Base-by-base conservation (phyloP, 2,797 vertebrate species). In the Gymnothorax javanicus region DNA sequence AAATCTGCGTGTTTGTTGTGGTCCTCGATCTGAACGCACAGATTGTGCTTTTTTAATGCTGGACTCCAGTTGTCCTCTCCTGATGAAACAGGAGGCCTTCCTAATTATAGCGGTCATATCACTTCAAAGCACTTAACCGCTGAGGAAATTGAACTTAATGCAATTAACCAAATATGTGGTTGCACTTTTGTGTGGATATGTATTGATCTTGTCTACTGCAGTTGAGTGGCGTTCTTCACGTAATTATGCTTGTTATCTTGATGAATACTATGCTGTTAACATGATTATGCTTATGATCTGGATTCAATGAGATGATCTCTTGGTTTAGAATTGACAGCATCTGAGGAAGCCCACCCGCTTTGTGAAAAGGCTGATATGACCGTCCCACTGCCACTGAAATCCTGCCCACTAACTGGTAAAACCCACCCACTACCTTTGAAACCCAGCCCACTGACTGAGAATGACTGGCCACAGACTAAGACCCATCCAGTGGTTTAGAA, bases 1-100 rank as follows among this genome's bases (percentile, higher is more conserved):
- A 92, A 91, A 88, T 86, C 89, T 88, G 87, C 87, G 86, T 85
- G 87, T 87, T 86, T 86, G 89, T 75, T 84, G 90, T 90, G 89
- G 89, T 89, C 89, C 87, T 27, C 87, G 9, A 3, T 92, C 84
- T 95, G 58, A 96, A 95, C 96, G 94, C 93, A 89, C 91, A 94
- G 94, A 95, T 96, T 96, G 95, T 96, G 87, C 94, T 95, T 95
- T 92, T 92, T 94, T 94, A 94, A 88, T 79, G 91, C 93, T 91
- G 92, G 94, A 94, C 94, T 93, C 94, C 93, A 94, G 96, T 96
- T 95, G 94, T 94, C 92, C 91, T 90, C 93, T 95, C 93, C 91
- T 93, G 95, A 95, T 95, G 93, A 95, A 91, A 23, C 75, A 79
- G 87, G 88, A 94, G 87, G 91, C 90, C 91, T 93, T 93, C 88